Evolutionary conservation across 2,888 invertebrate genomes (phyloP), one percentile per base, ranked within the genome.

Genomic region (Phalera bucephala): DNA sequence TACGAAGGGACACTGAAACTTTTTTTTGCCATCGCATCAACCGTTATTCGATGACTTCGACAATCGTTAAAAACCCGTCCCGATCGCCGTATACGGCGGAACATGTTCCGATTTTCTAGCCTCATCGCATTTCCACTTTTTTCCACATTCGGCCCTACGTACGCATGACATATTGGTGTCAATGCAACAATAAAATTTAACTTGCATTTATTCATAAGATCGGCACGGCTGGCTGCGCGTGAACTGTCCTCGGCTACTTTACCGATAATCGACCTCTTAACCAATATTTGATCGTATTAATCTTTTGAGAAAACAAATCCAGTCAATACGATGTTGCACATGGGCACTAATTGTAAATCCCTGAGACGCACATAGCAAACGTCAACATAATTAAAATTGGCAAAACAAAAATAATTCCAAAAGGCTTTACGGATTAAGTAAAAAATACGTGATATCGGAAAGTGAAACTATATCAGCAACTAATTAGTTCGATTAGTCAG

Each of bases 101-200:
- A 48, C 74, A 65, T 77, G 79, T 84, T 81, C 80, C 84, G 74
- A 86, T 88, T 88, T 85, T 86, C 87, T 87, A 88, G 80, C 72
- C 75, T 68, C 75, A 71, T 64, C 70, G 56, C 55, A 66, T 74
- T 74, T 70, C 73, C 72, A 73, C 67, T 77, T 88, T 84, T 86
- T 85, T 69, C 56, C 54, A 40, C 57, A 38, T 36, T 47, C 52
- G 58, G 53, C 67, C 71, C 71, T 69, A 66, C 71, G 52, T 53
- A 53, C 51, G 53, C 52, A 62, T 73, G 78, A 80, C 73, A 66
- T 76, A 80, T 84, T 71, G 81, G 81, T 88, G 87, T 83, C 86
- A 84, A 78, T 79, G 78, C 72, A 80, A 80, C 78, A 81, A 84
- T 86, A 84, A 85, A 83, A 79, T 75, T 82, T 75, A 50, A 79